A percentile compares a stretch with the other conserved stretches of the same genome.
These are phyloP conservation scores for Megathymus violae DNA, from an alignment of 1,140 invertebrate genomes.

Conservation along the genomic window DNA sequence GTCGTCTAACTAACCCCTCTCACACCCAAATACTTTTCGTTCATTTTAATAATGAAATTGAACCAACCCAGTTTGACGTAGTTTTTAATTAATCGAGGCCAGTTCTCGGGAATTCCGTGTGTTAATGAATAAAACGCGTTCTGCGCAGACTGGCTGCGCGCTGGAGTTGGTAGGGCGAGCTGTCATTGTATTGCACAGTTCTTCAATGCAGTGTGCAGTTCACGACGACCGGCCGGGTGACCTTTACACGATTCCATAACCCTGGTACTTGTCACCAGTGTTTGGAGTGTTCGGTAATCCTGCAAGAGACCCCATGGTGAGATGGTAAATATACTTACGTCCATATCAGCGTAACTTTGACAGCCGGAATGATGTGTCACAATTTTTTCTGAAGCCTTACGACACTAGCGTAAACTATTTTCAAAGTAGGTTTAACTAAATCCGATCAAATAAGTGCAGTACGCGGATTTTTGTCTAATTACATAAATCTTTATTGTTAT, in stretches of 20 bases:
- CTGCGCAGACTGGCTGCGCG: constrained; percentile 27
- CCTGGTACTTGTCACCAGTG: constrained; percentile 12
- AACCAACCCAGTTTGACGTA: constrained; percentile 21
- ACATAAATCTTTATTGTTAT: neutral
- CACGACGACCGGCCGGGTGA: constrained; percentile 15
- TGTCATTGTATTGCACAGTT: constrained; percentile 21
- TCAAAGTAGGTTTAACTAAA: neutral
- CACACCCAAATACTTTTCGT: neutral
- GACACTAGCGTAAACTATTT: neutral
- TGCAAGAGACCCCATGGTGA: constrained; percentile 4
- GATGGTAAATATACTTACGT: constrained; percentile 14
- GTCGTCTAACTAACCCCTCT: neutral
- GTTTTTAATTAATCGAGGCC: constrained; percentile 29
- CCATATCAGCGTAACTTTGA: neutral
- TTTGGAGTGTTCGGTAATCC: neutral
- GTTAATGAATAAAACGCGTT: constrained; percentile 21
- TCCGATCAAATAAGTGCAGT: constrained; percentile 1
- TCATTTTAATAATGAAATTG: constrained; percentile 19
- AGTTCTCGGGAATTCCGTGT: constrained; percentile 18
- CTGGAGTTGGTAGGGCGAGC: constrained; percentile 7
- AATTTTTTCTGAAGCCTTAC: neutral
- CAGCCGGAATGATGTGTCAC: neutral
- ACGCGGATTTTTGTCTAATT: neutral
- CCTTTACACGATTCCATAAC: constrained; percentile 10
- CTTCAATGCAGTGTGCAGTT: constrained; percentile 24